Base-by-base conservation (phyloP, 2,113 vertebrate genomes). In the Vicugna pacos region DNA sequence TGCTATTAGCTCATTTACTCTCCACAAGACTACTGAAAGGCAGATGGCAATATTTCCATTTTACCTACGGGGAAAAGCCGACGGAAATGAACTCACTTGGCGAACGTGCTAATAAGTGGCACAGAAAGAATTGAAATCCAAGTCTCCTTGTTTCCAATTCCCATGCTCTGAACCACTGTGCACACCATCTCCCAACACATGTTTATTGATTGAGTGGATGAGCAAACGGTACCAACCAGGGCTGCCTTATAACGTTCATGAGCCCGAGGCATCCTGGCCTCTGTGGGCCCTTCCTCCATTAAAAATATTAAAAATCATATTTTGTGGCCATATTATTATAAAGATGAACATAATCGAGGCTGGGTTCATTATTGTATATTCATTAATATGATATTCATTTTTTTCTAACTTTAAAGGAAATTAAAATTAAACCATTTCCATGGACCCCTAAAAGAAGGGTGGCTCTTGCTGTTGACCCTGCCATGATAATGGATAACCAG, bases 341-440 rank as follows among this genome's bases (percentile, higher is more conserved):
- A 97, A 86, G 35, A 46, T 22, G 38, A 46, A 65, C 35, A 91
- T 46, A 94, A 85, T 30, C 7, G 2, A 84, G 8, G 9, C 7
- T 69, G 30, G 14, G 13, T 65, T 65, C n/a, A 89, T 65, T 77
- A 94, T 42, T 76, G 89, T 9, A 64, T 28, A 70, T 69, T 90
- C 52, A 79, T 70, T 70, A 91, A 50, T 79, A 52, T 79, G 79
- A 54, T 67, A 60, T 86, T 94, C 22, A 92, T 50, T 93, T 70
- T 58, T 14, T 67, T 46, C 48, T 65, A 38, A 79, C 84, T 93
- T 93, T 84, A 81, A 89, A 94, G 73, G 11, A 92, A 84, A 70
- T 64, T 32, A 86, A 87, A 94, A 72, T 35, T 6, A 54, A 85
- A 75, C 26, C 30, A 69, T 86, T 89, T 84, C 83, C 65, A 69